These are phyloP conservation scores for Lagocephalus sceleratus DNA, from an alignment of 2,797 vertebrate species.

Conservation along the genomic window DNA sequence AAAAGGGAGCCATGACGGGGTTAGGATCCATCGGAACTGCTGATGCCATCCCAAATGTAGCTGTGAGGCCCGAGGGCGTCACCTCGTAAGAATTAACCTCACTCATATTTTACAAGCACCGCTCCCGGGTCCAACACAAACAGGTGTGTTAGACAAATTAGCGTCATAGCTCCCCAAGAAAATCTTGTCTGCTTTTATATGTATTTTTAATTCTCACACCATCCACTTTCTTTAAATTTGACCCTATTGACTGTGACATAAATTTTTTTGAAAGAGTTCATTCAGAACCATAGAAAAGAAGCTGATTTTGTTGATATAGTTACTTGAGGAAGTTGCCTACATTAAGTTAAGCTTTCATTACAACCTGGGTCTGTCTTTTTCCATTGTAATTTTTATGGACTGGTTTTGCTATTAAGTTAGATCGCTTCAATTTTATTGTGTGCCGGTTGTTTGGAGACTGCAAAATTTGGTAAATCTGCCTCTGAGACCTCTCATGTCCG, in stretches of 20 bases:
- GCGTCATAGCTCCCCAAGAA: conserved; percentile 61
- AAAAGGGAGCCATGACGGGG: no score
- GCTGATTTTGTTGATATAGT: background rate
- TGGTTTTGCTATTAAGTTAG: conserved; percentile 1
- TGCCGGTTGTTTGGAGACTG: background rate
- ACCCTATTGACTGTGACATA: conserved; percentile 59
- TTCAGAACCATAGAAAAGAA: conserved; percentile 19
- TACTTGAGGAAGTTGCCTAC: background rate
- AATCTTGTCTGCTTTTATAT: conserved; percentile 62
- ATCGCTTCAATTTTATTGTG: conserved; percentile 4
- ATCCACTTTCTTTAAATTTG: conserved; percentile 19
- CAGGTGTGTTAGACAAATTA: conserved; percentile 68
- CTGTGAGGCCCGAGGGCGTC: conserved; percentile 73
- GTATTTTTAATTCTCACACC: conserved; percentile 37
- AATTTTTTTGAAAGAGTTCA: conserved; percentile 48
- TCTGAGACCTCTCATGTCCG: background rate
- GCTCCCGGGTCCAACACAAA: conserved; percentile 75
- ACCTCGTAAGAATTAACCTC: conserved; percentile 75
- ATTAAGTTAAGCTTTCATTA: conserved; percentile 6
- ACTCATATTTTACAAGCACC: conserved; percentile 72
- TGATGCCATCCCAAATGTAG: conserved; percentile 65
- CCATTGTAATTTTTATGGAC: background rate
- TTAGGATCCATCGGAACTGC: conserved; percentile 47
- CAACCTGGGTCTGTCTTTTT: conserved; percentile 1
- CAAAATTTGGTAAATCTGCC: background rate